Base-by-base conservation (phyloP, 2,113 vertebrate species). In the Seriola dumerili region DNA sequence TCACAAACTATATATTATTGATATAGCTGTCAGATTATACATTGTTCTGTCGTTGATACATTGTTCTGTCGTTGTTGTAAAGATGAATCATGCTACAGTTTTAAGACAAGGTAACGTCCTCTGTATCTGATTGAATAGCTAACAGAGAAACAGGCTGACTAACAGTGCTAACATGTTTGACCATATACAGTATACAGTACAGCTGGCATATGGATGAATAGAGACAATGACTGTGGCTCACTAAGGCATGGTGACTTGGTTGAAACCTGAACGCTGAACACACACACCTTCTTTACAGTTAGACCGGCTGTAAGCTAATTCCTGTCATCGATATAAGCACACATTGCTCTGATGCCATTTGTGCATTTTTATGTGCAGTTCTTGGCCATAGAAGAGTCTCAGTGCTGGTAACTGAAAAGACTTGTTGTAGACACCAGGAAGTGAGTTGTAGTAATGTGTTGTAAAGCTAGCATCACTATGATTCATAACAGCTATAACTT, bases 101-200 rank as follows among this genome's bases (percentile, higher is more conserved):
- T 8, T 52, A 8, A 52, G 7, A 52, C 50, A 9, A 21, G n/a
- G n/a, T 25, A 23, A 1, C n/a, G 21, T 19, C 36, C 12, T 9
- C 4, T 69, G 2, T 54, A 16, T 16, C 16, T 29, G 34, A 16
- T 3, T 57, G n/a, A 55, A n/a, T 38, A 19, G 48, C 67, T 54
- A 17, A n/a, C 66, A 13, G 8, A 2, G 32, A 57, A 57, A 40
- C n/a, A 14, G 13, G 19, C n/a, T 72, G 74, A 40, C 78, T 67
- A 50, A 72, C 48, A 29, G 54, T 5, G 5, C 57, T 42, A 32
- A 72, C 40, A 44, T 25, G 16, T 14, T 17, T 16, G 0, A 40
- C 65, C 70, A 54, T 78, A 68, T 68, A 69, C 73, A 58, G 42
- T 75, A 34, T 34, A 29, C 6, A 78, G 16, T 34, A 21, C 78